Conservation (phyloP, 2,797 vertebrate species). For the Echiichthys vipera region DNA sequence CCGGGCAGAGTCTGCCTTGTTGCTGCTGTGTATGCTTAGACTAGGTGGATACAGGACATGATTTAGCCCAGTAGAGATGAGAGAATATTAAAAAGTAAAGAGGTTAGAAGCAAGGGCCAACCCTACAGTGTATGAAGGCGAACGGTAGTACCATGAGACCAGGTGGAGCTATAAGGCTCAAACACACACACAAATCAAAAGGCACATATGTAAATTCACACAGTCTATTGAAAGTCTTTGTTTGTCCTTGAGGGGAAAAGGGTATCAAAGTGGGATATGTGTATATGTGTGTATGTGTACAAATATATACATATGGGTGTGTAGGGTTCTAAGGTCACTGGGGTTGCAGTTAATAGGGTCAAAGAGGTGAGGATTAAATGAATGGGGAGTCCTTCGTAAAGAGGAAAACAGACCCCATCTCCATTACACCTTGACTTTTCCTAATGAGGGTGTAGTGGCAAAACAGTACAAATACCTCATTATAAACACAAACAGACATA, state of each 20-base stretch:
- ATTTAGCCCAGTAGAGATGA: conserved; percentile 66
- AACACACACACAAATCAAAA: conserved; percentile 34
- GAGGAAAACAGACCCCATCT: conserved; percentile 23
- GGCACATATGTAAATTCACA: conserved; percentile 45
- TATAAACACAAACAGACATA: background rate
- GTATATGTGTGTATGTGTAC: background rate
- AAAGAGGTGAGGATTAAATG: conserved; percentile 35
- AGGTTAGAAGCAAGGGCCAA: conserved; percentile 62
- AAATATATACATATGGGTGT: conserved; percentile 16
- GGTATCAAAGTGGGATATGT: background rate
- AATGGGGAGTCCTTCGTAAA: conserved; percentile 23
- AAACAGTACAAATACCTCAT: conserved; percentile 10
- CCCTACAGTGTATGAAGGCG: conserved; percentile 31
- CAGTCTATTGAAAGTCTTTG: conserved; percentile 27
- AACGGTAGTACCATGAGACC: conserved; percentile 44
- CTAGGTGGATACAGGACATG: conserved; percentile 59
- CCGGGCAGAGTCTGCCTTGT: conserved; percentile 54
- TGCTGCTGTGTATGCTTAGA: conserved; percentile 43
- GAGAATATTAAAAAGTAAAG: conserved; percentile 78
- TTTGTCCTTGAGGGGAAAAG: conserved; percentile 45
- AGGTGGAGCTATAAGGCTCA: conserved; percentile 28
- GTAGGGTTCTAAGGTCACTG: conserved; percentile 32
- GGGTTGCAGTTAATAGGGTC: conserved; percentile 56
- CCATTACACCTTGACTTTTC: conserved; percentile 8
- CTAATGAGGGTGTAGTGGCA: conserved; percentile 33